phyloP scores from a whole-genome alignment of 2,888 invertebrate species.

The Mayetiola destructor region DNA sequence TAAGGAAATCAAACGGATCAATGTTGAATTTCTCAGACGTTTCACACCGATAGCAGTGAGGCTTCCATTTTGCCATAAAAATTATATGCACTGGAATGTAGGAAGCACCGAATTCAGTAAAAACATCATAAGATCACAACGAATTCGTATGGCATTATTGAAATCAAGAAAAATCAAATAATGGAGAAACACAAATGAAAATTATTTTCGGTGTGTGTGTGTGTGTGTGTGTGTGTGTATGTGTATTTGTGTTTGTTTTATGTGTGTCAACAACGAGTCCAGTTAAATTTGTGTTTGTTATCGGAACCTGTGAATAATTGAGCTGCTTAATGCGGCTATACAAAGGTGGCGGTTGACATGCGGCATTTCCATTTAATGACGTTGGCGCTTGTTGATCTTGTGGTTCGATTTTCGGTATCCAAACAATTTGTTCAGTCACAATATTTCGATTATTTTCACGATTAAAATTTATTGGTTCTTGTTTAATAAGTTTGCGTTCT shows the following conservation, averaged over 20 bases:
- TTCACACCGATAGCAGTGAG: too few relatives aligned
- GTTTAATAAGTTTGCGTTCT: not conserved
- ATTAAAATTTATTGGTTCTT: not conserved
- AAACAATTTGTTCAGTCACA: slow-evolving; percentile 14
- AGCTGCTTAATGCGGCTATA: slow-evolving; percentile 32
- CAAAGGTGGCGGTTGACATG: slow-evolving; percentile 9
- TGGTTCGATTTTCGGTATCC: slow-evolving; percentile 2
- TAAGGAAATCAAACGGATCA: too few relatives aligned
- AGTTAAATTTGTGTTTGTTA: not conserved
- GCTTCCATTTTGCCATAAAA: too few relatives aligned
- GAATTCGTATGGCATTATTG: too few relatives aligned
- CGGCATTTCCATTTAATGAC: not conserved
- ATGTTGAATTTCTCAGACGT: too few relatives aligned
- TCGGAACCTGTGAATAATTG: slow-evolving; percentile 34
- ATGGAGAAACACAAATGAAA: not conserved
- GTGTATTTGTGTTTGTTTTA: not conserved
- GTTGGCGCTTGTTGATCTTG: slow-evolving; percentile 3
- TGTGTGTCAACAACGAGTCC: not conserved
- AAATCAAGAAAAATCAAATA: too few relatives aligned
- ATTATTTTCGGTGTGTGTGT: too few relatives aligned
- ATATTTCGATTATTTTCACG: not conserved
- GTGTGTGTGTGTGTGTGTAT: not conserved
- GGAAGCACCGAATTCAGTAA: too few relatives aligned
- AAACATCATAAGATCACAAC: too few relatives aligned
- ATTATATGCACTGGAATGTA: too few relatives aligned